A percentile compares a stretch with the other conserved stretches of the same genome.
phyloP scores from a whole-genome alignment of 2,113 vertebrate genomes.

The Passerina amoena region DNA sequence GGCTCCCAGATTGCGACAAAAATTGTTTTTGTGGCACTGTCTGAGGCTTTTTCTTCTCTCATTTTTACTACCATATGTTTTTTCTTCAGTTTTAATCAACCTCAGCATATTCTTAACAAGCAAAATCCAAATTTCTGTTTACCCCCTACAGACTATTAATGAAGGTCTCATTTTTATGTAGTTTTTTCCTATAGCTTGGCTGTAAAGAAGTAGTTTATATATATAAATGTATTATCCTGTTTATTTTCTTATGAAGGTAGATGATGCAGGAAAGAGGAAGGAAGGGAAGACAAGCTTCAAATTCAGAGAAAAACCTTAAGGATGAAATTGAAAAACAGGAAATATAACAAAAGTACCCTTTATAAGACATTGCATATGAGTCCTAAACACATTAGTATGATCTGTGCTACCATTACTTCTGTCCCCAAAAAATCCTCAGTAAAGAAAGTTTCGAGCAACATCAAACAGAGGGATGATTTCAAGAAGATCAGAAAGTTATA shows the following conservation, averaged over 20 bases:
- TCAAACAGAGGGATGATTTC: not conserved
- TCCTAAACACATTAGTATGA: not conserved
- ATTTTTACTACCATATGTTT: slow-evolving; percentile 30
- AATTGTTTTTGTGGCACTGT: slow-evolving; percentile 11
- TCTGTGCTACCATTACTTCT: not conserved
- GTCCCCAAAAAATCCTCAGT: not conserved
- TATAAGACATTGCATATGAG: not conserved
- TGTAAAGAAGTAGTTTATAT: not conserved
- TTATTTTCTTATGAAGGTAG: not conserved
- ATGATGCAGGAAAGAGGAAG: not conserved
- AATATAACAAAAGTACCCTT: not conserved
- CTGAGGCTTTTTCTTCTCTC: not conserved
- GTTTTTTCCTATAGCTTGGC: not conserved
- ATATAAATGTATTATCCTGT: not conserved
- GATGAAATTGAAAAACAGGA: not conserved
- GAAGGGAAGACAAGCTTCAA: not conserved
- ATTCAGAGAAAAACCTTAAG: not conserved
- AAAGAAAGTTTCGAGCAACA: not conserved
- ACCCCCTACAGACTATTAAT: not conserved
- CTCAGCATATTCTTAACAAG: not conserved
- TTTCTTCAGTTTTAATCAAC: slow-evolving; percentile 31
- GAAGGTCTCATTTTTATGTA: not conserved
- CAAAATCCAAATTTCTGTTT: slow-evolving; percentile 24
- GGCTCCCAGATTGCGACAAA: slow-evolving; percentile 9
- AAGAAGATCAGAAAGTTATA: not conserved